A percentile compares a stretch with the other conserved stretches of the same genome.
phyloP scores from a whole-genome alignment of 2,797 vertebrate genomes.

The Mus minutoides region DNA sequence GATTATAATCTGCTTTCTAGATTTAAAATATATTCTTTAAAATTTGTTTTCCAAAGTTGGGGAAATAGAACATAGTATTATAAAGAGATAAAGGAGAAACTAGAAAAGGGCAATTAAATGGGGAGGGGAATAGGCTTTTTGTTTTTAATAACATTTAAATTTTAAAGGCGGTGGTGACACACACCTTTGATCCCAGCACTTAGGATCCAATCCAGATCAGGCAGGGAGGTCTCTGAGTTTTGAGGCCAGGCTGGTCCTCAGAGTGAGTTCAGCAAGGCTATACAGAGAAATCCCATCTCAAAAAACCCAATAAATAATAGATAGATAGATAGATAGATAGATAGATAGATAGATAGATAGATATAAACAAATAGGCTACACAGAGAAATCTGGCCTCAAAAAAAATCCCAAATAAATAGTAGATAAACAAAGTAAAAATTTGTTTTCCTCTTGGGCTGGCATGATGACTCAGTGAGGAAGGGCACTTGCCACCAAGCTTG shows the following conservation, averaged over 20 bases:
- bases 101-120: neutral
- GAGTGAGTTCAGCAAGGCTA: neutral
- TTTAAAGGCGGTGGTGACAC: neutral
- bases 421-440: neutral
- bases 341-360: too few species aligned
- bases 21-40: neutral
- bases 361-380: neutral
- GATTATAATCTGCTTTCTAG: neutral
- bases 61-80: neutral
- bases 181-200: neutral
- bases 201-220: neutral
- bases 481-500: neutral
- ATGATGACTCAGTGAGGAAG: neutral
- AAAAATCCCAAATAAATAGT: neutral
- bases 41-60: neutral
- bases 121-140: neutral
- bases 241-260: neutral
- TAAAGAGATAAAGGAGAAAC: neutral
- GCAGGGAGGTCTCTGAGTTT: neutral
- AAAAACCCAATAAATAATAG: neutral
- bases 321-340: neutral
- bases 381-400: neutral
- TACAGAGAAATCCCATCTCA: neutral
- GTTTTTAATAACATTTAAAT: neutral
- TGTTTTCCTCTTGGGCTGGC: neutral